phyloP scores from a whole-genome alignment of 2,888 invertebrate species.

The Heliconius hortense region DNA sequence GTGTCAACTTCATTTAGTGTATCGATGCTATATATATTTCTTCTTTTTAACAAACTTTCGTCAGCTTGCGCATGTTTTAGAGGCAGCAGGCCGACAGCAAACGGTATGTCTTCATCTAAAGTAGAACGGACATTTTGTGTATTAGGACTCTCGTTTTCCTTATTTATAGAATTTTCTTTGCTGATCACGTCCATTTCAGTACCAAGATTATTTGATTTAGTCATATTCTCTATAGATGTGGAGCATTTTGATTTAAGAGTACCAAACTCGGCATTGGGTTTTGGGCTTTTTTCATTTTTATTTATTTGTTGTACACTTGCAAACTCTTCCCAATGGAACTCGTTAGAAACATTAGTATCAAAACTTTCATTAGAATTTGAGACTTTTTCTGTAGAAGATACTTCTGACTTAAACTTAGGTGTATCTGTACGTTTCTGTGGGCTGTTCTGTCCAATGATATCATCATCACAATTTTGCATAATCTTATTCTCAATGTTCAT shows the following conservation, averaged over 20 bases:
- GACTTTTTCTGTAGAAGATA: conserved; percentile 31
- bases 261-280: conserved; percentile 29
- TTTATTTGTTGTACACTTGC: conserved; percentile 13
- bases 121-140: conserved; percentile 43
- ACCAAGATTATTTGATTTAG: conserved; percentile 50
- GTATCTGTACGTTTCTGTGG: background rate
- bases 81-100: conserved; percentile 73
- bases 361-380: conserved; percentile 26
- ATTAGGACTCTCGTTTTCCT: conserved; percentile 52
- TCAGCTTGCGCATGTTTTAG: conserved; percentile 62
- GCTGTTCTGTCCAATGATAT: conserved; percentile 47
- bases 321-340: conserved; percentile 48
- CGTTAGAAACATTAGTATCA: conserved; percentile 25
- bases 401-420: conserved; percentile 18
- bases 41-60: conserved; percentile 59
- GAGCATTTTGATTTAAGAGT: conserved; percentile 47
- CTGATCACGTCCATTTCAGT: conserved; percentile 52
- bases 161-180: conserved; percentile 47
- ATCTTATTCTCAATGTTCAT: conserved; percentile 74
- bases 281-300: conserved; percentile 26
- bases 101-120: conserved; percentile 68
- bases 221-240: conserved; percentile 59
- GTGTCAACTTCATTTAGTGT: conserved; percentile 62
- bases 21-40: conserved; percentile 54
- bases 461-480: conserved; percentile 50